Conservation (phyloP, 2,888 invertebrate species). For the Dastarcus helophoroides region DNA sequence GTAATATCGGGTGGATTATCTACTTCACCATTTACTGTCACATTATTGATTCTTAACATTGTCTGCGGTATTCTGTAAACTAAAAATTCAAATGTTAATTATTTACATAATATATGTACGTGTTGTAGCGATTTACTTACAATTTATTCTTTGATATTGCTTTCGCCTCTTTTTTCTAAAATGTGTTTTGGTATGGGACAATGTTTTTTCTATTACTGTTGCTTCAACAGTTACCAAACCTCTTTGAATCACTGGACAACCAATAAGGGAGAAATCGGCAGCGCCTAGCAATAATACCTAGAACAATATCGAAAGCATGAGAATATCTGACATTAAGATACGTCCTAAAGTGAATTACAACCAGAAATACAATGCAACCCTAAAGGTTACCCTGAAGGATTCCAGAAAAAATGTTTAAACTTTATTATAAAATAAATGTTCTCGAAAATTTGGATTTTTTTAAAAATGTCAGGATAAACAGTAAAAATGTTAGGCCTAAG, state of each 20-base stretch:
- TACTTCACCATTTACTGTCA: conserved; percentile 42
- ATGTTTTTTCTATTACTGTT: conserved; percentile 72
- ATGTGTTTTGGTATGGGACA: conserved; percentile 67
- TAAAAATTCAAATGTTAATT: conserved; percentile 25
- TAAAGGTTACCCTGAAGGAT: too few species aligned
- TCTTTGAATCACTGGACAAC: conserved; percentile 63
- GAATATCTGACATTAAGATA: too few species aligned
- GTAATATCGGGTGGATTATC: conserved; percentile 33
- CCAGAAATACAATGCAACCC: too few species aligned
- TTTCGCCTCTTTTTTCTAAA: conserved; percentile 68
- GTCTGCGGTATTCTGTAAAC: conserved; percentile 57
- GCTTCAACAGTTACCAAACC: conserved; percentile 66
- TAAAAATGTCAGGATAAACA: too few species aligned
- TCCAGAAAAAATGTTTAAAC: too few species aligned
- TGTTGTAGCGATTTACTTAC: conserved; percentile 32
- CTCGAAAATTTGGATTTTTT: too few species aligned
- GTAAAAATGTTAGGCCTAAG: too few species aligned
- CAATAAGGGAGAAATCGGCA: conserved; percentile 70
- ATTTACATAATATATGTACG: neutral
- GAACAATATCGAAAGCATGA: conserved; percentile 1
- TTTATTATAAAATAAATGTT: neutral
- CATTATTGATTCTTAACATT: conserved; percentile 63
- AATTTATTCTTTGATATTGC: conserved; percentile 65
- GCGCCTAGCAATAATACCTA: conserved; percentile 63
- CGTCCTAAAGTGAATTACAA: too few species aligned